Evolutionary conservation across 2,113 vertebrate species (phyloP).

Genomic region (Oenanthe oenanthe): DNA sequence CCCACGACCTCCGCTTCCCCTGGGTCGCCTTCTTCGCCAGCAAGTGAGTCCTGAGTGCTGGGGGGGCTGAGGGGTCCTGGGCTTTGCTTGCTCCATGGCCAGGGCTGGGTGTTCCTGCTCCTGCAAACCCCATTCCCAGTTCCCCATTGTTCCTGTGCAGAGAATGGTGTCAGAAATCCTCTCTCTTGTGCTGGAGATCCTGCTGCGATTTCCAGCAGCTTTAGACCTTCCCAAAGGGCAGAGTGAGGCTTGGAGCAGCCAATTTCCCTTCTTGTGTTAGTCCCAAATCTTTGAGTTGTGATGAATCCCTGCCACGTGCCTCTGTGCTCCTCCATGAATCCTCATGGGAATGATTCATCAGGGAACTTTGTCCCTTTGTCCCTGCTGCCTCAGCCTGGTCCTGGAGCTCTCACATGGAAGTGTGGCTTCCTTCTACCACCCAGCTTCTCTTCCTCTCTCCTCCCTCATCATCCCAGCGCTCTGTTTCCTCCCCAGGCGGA

Average conservation of each 20-base stretch:
- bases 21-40: slow-evolving; percentile 99
- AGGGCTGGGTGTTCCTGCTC: neutral
- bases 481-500: slow-evolving; percentile 77
- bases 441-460: accelerated
- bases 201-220: accelerated
- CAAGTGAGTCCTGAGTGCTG: slow-evolving; percentile 80
- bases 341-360: accelerated
- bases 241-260: accelerated
- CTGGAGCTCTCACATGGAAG: accelerated
- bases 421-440: neutral
- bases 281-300: neutral
- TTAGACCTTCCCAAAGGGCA: neutral
- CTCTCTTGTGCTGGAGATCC: accelerated
- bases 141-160: neutral
- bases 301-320: neutral
- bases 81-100: accelerated
- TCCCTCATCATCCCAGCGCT: accelerated
- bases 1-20: slow-evolving; percentile 94
- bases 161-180: neutral
- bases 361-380: neutral
- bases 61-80: neutral
- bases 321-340: neutral
- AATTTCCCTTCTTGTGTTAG: accelerated
- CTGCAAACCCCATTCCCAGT: neutral
- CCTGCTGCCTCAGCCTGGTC: neutral